These are phyloP conservation scores for Lochmaea capreae DNA, from an alignment of 2,888 invertebrate species.

Conservation along the genomic window DNA sequence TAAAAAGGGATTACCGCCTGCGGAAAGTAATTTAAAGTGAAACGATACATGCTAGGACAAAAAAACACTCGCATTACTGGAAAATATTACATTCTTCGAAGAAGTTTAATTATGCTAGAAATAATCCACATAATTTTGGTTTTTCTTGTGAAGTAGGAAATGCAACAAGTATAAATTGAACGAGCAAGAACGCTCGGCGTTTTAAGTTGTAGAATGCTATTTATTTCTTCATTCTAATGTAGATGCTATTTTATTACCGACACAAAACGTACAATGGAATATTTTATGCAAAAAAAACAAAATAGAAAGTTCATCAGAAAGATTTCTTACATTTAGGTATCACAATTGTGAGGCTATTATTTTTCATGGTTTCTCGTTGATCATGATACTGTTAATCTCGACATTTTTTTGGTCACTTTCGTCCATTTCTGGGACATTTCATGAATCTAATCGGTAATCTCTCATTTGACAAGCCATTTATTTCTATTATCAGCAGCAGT, in stretches of 20 bases:
- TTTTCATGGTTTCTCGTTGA: too few relatives aligned
- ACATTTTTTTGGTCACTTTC: too few relatives aligned
- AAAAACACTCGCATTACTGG: background rate
- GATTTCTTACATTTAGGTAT: too few relatives aligned
- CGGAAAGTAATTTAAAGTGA: background rate
- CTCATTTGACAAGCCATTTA: too few relatives aligned
- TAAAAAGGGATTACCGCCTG: background rate
- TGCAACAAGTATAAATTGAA: constrained; percentile 23
- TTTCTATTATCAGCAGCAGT: too few relatives aligned
- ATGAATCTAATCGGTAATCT: too few relatives aligned
- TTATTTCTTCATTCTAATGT: background rate
- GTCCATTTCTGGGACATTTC: too few relatives aligned
- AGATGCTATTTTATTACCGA: background rate
- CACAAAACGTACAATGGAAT: background rate
- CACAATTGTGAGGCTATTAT: too few relatives aligned
- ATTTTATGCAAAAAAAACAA: background rate
- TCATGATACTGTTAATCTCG: too few relatives aligned
- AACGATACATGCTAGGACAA: background rate
- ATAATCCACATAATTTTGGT: constrained; percentile 13
- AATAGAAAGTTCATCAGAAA: background rate
- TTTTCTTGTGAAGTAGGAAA: background rate
- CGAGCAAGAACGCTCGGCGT: background rate
- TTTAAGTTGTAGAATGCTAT: background rate
- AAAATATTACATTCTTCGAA: constrained; percentile 17
- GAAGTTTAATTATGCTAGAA: constrained; percentile 22